Base-by-base conservation (phyloP, 2,888 invertebrate genomes). In the Xanthorhoe designata region DNA sequence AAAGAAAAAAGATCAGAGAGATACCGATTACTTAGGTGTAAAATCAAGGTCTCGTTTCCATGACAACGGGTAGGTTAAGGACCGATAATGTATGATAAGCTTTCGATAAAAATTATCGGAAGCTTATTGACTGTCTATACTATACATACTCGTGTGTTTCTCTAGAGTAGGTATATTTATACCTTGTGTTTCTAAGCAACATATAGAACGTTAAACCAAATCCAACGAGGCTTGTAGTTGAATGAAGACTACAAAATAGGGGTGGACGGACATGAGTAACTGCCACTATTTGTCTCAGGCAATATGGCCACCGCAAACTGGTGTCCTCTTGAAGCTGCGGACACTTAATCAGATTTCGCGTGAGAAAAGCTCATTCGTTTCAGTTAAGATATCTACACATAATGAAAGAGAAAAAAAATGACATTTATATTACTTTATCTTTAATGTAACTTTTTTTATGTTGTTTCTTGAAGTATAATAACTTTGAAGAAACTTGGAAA, bases 341-440 rank as follows among this genome's bases (percentile, higher is more conserved):
- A 64, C 72, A 71, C 70, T 77, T 76, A 74, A 76, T 77, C 75
- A 77, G 76, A 77, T 76, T 75, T 75, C 64, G 65, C 68, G 62
- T 65, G 70, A 73, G 71, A 74, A 74, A 74, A 53, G 61, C 72
- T 69, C 71, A 74, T 74, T 69, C 71, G 66, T 74, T 76, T 69
- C 64, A 73, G 68, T 75, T 74, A 72, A 66, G 70, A 59, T 62
- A 66, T 65, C 65, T 71, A 57, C 62, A 68, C 61, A 61, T 69
- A 69, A 69, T 70, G 70, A 67, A 72, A 71, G 69, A 62, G 66
- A 70, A 73, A 68, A 42, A 38, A 71, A 69, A 54, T 60, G 61
- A 51, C 64, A 64, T 70, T 67, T 69, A 53, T 62, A 65, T 73
- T 53, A 61, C 61, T 62, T 66, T 66, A 47, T 17, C 61, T 19